A percentile compares a stretch with the other conserved stretches of the same genome.
Evolutionary conservation across 2,113 vertebrate species (phyloP).

Genomic region (Daphoenositta chrysoptera): DNA sequence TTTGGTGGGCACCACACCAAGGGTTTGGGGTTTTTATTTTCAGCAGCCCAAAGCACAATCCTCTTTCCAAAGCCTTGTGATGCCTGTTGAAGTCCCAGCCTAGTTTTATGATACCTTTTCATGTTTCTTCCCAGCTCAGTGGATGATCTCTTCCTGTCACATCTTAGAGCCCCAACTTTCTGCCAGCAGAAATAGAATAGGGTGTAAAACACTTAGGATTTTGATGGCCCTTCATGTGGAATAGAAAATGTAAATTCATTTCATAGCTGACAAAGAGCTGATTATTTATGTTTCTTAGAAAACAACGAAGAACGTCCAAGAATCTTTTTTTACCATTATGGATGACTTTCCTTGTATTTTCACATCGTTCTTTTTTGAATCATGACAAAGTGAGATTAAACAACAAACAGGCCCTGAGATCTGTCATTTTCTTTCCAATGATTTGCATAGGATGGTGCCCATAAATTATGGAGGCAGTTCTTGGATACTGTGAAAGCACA

Average conservation of each 20-base stretch:
- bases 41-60: background rate
- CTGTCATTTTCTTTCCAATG: slow-evolving; percentile 1
- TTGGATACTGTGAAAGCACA: background rate
- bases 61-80: background rate
- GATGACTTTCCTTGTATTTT: slow-evolving; percentile 15
- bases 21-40: fast-evolving
- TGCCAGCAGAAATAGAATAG: slow-evolving; percentile 34
- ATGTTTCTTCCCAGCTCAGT: background rate
- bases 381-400: slow-evolving; percentile 49
- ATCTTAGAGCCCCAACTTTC: background rate
- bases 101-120: background rate
- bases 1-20: background rate
- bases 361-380: slow-evolving; percentile 10
- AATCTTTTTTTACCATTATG: slow-evolving; percentile 42
- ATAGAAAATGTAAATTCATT: slow-evolving; percentile 23
- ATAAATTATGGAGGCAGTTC: slow-evolving; percentile 53
- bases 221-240: background rate
- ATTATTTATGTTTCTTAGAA: slow-evolving; percentile 55
- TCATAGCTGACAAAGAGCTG: slow-evolving; percentile 20
- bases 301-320: slow-evolving; percentile 19
- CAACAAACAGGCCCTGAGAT: slow-evolving; percentile 3
- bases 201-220: background rate
- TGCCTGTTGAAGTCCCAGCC: background rate
- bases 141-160: background rate
- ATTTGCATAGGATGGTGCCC: slow-evolving; percentile 41